Conservation (phyloP, 2,888 invertebrate species). For the Plemyria rubiginata region DNA sequence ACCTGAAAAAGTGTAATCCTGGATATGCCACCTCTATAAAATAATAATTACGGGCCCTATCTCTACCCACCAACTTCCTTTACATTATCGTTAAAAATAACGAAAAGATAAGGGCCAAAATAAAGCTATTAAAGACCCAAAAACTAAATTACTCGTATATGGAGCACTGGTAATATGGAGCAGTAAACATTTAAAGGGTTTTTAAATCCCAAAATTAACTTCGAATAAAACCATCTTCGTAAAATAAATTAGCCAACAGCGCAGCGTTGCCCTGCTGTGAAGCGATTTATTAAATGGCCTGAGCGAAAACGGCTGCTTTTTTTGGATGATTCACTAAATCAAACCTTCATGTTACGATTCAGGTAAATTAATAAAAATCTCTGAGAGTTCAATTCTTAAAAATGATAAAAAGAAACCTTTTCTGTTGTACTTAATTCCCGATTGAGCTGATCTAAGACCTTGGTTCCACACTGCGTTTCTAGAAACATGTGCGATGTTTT, state of each 20-base stretch:
- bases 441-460: no score
- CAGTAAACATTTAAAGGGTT: conserved; percentile 27
- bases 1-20: no score
- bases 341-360: conserved; percentile 1
- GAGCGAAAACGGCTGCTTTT: conserved; percentile 11
- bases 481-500: no score
- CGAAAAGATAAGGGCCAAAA: conserved; percentile 18
- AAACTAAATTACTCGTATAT: conserved; percentile 21
- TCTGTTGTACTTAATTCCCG: no score
- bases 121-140: conserved; percentile 32
- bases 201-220: conserved; percentile 33
- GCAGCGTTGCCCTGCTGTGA: conserved; percentile 1
- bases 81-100: background rate
- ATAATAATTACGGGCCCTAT: no score
- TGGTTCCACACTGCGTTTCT: no score
- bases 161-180: conserved; percentile 18
- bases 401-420: no score
- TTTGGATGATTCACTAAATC: conserved; percentile 24
- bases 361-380: no score
- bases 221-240: conserved; percentile 36
- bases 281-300: conserved; percentile 28
- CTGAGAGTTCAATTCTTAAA: no score
- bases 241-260: conserved; percentile 25
- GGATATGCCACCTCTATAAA: no score
- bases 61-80: background rate